These are phyloP conservation scores for Eriosoma lanigerum DNA, from an alignment of 1,140 invertebrate genomes.

Conservation along the genomic window DNA sequence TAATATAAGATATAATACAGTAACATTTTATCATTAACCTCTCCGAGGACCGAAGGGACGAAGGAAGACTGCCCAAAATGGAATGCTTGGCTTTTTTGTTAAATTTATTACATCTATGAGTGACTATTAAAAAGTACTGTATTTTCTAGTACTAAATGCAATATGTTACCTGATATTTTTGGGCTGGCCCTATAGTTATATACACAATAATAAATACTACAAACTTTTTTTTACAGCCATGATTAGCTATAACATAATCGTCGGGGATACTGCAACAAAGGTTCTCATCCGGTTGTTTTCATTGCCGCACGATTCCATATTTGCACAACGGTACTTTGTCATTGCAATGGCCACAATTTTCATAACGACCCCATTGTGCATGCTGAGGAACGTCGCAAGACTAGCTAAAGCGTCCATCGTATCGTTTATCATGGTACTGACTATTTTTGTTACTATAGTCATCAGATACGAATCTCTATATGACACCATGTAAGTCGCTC, in stretches of 20 bases:
- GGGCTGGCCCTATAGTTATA: no score
- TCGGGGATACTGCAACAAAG: slow-evolving; percentile 86
- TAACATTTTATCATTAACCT: no score
- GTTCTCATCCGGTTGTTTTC: slow-evolving; percentile 70
- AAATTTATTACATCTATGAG: no score
- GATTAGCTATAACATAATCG: slow-evolving; percentile 88
- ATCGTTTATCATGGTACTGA: slow-evolving; percentile 74
- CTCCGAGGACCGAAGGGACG: no score
- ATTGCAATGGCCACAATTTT: slow-evolving; percentile 75
- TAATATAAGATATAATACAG: no score
- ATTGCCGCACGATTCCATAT: slow-evolving; percentile 63
- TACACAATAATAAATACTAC: no score
- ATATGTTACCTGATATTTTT: no score
- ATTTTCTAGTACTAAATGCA: no score
- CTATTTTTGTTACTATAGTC: slow-evolving; percentile 74
- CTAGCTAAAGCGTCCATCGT: slow-evolving; percentile 78
- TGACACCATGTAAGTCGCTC: slow-evolving; percentile 64
- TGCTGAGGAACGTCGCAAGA: slow-evolving; percentile 78
- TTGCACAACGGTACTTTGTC: slow-evolving; percentile 74
- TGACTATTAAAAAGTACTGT: no score
- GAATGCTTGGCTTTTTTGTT: no score
- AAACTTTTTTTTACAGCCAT: slow-evolving; percentile 72
- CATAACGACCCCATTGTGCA: slow-evolving; percentile 78
- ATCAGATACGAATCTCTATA: slow-evolving; percentile 65
- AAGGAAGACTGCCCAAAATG: no score